Evolutionary conservation across 2,113 vertebrate species (phyloP), one percentile per base, ranked within the genome.

Genomic region (Vireo altiloquus): DNA sequence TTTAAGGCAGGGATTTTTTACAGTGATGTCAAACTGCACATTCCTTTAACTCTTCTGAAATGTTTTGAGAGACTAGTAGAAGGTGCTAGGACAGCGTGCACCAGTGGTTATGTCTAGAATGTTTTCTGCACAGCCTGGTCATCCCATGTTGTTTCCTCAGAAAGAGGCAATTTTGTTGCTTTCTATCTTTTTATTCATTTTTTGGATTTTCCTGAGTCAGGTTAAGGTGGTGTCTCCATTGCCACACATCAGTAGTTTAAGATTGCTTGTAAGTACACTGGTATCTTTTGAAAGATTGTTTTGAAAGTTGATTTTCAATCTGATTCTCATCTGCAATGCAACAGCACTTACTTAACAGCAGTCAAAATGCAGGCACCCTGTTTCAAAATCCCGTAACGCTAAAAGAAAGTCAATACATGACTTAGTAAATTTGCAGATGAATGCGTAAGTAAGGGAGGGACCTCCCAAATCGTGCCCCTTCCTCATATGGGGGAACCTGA

Each of bases 111-210:
- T 23, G 27, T 83, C 86, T 92, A 37, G 39, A 82, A 83, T 53
- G 27, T 95, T 97, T 97, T 82, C 90, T 93, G 89, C 15, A 21
- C 53, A 61, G 42, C 33, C 8, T 96, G 66, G 76, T 77, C 61
- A 53, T 94, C 76, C 69, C 19, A 19, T 74, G 50, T 88, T 91
- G n/a, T 96, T 96, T 78, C 83, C 87, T 95, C 92, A 95, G 90
- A 88, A 84, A 47, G 54, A 93, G 52, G 70, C 10, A 24, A 10
- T 56, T 96, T 93, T 92, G 63, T 92, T 74, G 47, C 54, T 82
- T 94, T 96, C 81, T 91, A 24, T 92, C 61, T 95, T 94, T 95
- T 91, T 77, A 91, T 95, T 97, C 50, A 22, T 64, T 64, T 89
- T 91, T 91, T 92, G 57, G 65, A 87, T 95, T 96, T 61, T 95